Evolutionary conservation across 2,797 vertebrate genomes (phyloP).

Genomic region (Syndactyla subalaris): DNA sequence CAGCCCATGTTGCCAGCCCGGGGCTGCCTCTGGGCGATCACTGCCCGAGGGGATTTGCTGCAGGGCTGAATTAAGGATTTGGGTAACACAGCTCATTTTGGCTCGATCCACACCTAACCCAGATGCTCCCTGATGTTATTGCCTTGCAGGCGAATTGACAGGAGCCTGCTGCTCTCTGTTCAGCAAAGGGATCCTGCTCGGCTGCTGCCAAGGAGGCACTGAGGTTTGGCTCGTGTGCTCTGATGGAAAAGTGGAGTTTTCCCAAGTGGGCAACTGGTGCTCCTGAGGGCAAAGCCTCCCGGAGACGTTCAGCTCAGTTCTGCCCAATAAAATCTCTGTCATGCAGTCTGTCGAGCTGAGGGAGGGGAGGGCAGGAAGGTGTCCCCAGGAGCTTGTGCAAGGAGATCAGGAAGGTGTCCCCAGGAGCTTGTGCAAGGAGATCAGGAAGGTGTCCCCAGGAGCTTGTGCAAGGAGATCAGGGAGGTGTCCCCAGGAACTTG

Average conservation of each 20-base stretch:
- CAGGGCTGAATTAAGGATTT: neutral
- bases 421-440: neutral
- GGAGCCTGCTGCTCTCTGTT: neutral
- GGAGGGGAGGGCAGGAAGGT: neutral
- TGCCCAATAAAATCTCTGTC: neutral
- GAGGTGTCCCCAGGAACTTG: neutral
- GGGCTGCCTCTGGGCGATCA: too few species aligned
- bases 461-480: neutral
- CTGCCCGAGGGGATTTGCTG: neutral
- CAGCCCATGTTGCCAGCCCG: rapidly evolving
- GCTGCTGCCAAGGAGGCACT: neutral
- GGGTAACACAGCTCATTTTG: neutral
- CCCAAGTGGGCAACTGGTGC: neutral
- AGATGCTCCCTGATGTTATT: neutral
- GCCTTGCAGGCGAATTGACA: neutral
- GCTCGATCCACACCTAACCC: neutral
- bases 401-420: too few species aligned
- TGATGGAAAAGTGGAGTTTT: neutral
- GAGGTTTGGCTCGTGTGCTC: rapidly evolving
- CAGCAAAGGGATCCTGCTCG: neutral
- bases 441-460: neutral
- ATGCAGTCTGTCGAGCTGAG: neutral
- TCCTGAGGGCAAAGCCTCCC: neutral
- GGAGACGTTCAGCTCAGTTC: neutral
- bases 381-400: neutral